phyloP scores from a whole-genome alignment of 2,797 vertebrate species.

The Notolabrus celidotus region DNA sequence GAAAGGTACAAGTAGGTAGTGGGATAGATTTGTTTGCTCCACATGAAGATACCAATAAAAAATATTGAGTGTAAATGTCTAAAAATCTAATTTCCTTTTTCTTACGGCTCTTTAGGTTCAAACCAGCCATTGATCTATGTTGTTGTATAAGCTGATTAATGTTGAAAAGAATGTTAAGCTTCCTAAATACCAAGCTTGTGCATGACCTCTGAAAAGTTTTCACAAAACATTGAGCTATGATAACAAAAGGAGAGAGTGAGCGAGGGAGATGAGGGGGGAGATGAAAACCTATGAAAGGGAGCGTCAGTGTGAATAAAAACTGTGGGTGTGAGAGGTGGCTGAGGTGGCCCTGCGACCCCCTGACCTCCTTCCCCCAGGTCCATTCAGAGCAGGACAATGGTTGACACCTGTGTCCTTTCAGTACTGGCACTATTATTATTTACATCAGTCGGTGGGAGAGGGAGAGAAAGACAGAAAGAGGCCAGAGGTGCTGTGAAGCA shows the following conservation, averaged over 20 bases:
- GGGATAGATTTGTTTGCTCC: too few relatives aligned
- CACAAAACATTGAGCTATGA: slow-evolving; percentile 77
- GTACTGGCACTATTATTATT: slow-evolving; percentile 84
- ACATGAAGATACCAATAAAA: too few relatives aligned
- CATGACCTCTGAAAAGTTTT: slow-evolving; percentile 76
- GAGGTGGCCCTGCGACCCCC: slow-evolving; percentile 75
- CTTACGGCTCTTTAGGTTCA: slow-evolving; percentile 25
- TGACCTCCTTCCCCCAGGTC: slow-evolving; percentile 76
- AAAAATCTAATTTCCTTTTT: slow-evolving; percentile 11
- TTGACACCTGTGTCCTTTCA: slow-evolving; percentile 89
- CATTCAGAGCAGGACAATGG: slow-evolving; percentile 85
- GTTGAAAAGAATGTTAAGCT: slow-evolving; percentile 73
- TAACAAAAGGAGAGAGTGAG: slow-evolving; percentile 73
- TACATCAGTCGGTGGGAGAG: slow-evolving; percentile 78
- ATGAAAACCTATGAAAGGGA: slow-evolving; percentile 72
- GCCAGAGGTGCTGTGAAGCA: slow-evolving; percentile 72
- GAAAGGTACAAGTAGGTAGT: not conserved
- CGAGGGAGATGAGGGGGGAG: slow-evolving; percentile 31
- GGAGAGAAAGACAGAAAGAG: slow-evolving; percentile 68
- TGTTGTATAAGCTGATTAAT: slow-evolving; percentile 55
- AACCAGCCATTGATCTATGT: slow-evolving; percentile 46
- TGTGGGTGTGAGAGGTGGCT: slow-evolving; percentile 75
- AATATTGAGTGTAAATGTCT: not conserved
- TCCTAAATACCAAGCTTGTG: slow-evolving; percentile 56
- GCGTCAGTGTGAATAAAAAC: slow-evolving; percentile 74